phyloP scores from a whole-genome alignment of 1,140 invertebrate species.

The Augochlora pura region DNA sequence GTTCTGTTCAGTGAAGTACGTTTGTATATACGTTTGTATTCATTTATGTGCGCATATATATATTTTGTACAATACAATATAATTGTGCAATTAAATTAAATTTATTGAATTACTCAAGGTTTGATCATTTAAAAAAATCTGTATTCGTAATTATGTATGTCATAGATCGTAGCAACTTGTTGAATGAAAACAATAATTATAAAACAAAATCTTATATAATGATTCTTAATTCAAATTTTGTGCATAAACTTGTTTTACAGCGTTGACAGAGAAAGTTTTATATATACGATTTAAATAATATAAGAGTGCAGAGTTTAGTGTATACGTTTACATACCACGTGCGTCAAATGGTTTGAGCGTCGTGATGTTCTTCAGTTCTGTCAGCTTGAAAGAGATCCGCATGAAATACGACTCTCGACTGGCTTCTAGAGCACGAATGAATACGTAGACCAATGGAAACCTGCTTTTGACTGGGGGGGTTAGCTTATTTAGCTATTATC shows the following conservation, averaged over 20 bases:
- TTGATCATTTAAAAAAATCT: neutral
- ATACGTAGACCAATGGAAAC: constrained; percentile 54
- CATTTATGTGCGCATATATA: neutral
- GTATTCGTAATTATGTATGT: constrained; percentile 16
- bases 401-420: constrained; percentile 34
- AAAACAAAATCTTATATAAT: neutral
- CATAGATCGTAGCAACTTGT: constrained; percentile 13
- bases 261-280: neutral
- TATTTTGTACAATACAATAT: neutral
- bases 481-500: constrained; percentile 37
- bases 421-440: constrained; percentile 52
- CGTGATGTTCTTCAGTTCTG: constrained; percentile 25
- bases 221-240: neutral
- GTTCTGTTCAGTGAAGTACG: neutral
- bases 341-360: constrained; percentile 37
- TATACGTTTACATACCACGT: constrained; percentile 53
- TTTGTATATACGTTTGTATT: neutral
- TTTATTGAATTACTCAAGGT: neutral
- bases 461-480: constrained; percentile 41
- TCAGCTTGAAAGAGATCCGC: constrained; percentile 29
- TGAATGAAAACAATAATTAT: neutral
- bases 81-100: neutral
- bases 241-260: neutral
- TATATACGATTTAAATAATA: neutral
- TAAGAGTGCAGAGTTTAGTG: neutral